phyloP scores from a whole-genome alignment of 2,888 invertebrate genomes.

The Chelonus formosanus region DNA sequence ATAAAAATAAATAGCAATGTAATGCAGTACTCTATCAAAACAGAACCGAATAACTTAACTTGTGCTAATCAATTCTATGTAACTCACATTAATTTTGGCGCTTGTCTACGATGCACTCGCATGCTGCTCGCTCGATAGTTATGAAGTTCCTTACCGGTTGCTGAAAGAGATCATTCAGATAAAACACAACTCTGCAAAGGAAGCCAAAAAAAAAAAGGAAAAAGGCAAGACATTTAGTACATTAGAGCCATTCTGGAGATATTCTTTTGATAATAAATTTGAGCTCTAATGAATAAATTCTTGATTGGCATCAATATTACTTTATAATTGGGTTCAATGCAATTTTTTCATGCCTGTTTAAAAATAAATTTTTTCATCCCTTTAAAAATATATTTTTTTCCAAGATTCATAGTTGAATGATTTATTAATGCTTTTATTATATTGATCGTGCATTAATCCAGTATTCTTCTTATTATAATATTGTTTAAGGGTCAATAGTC shows the following conservation, averaged over 20 bases:
- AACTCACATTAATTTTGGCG: conserved; percentile 63
- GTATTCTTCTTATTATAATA: background rate
- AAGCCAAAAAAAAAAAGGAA: conserved; percentile 3
- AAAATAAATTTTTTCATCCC: no score
- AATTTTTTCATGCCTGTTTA: conserved; percentile 1
- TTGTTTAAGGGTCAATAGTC: background rate
- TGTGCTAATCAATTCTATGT: conserved; percentile 29
- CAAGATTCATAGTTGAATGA: no score
- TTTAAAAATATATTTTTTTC: no score
- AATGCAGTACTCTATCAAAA: background rate
- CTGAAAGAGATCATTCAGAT: conserved; percentile 54
- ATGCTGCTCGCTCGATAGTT: conserved; percentile 63
- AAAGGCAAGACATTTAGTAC: no score
- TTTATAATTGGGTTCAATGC: conserved; percentile 6
- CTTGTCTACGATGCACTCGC: conserved; percentile 58
- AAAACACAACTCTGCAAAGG: conserved; percentile 11
- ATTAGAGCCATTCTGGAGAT: no score
- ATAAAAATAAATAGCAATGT: background rate
- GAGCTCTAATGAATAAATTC: background rate
- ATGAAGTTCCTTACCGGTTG: conserved; percentile 57
- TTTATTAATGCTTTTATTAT: background rate
- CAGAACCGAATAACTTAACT: no score
- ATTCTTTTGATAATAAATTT: no score
- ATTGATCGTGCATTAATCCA: conserved; percentile 2
- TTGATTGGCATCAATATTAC: background rate